Base-by-base conservation (phyloP, 1,140 invertebrate genomes). In the Harpegnathos saltator region DNA sequence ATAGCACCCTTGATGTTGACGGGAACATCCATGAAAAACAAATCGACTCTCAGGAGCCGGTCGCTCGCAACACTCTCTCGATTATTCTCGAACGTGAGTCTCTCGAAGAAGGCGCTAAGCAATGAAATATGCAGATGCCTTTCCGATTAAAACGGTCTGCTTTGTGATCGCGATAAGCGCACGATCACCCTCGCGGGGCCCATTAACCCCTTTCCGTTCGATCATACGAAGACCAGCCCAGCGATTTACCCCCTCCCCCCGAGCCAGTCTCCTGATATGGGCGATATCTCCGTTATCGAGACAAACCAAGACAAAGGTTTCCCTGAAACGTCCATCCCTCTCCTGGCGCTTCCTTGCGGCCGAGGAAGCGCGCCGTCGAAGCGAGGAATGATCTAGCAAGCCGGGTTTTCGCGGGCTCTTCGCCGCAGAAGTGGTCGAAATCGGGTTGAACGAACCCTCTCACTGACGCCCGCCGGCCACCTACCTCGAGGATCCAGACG, bases 401-500 rank as follows among this genome's bases (percentile, higher is more conserved):
- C 24, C 62, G 54, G 59, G 48, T 38, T 44, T 75, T 48, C 29
- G 38, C 56, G 81, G 33, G 44, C 69, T n/a, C n/a, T n/a, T n/a
- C 69, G 73, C 54, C 50, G 72, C 52, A 75, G 50, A 83, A 80
- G 68, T 58, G 73, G 48, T 83, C 82, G 65, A 86, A 77, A 86
- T 72, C 74, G 54, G 24, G 72, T 86, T 87, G 85, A 86, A 84
- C 81, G 81, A 86, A 87, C 86, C 86, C 62, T 84, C 58, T 65
- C 48, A 29, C 85, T 12, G 44, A n/a, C 12, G 84, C 19, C 84
- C 80, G 78, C 86, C 85, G 84, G 26, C 84, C 80, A 83, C 86
- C 85, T 71, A 87, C 75, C 73, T 84, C 29, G 63, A 11, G 22
- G 82, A 88, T 87, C 65, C 84, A 59, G 63, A 80, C 48, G 72